Evolutionary conservation across 2,113 vertebrate genomes (phyloP), one percentile per base, ranked within the genome.

Genomic region (Chamaea fasciata): DNA sequence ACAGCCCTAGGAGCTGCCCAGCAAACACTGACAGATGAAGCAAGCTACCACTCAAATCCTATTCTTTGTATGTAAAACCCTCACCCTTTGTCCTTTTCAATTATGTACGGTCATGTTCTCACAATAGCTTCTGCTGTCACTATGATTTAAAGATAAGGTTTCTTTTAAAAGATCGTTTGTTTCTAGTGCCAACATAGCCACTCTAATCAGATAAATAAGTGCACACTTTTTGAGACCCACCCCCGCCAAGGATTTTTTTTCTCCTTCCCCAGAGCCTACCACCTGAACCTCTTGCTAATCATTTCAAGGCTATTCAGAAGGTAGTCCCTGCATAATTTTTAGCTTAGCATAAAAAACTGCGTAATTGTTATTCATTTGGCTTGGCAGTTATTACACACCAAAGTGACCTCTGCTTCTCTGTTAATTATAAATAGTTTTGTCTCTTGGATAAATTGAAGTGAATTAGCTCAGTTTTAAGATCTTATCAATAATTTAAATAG

Each of bases 361-460:
- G 53, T 97, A 94, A 86, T 95, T 96, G 79, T 53, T 86, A 97
- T 96, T 96, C 96, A 74, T 95, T 93, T 65, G 39, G 63, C 70
- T 83, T 83, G 47, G 22, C 74, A 75, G 87, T 83, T 95, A 68
- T 93, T 97, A 83, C 27, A 70, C 81, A 69, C 52, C 1, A 8
- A 77, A 69, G 12, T 93, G 97, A 98, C 97, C 97, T 98, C 96
- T 97, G 97, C 75, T 95, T 96, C 95, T 87, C 87, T 0, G 79
- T 97, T 98, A 97, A 98, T 98, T 98, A 98, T 96, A 97, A 98
- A 97, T 97, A 96, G 95, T 96, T 98, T 96, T 90, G 81, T 97
- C 94, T 92, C 56, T 78, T 28, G 70, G 89, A 93, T 79, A 97
- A 97, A 97, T 93, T 95, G 96, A 92, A 95, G 92, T 79, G 94